phyloP scores from a whole-genome alignment of 2,113 vertebrate species.

The Tenebrosternarchus preto region DNA sequence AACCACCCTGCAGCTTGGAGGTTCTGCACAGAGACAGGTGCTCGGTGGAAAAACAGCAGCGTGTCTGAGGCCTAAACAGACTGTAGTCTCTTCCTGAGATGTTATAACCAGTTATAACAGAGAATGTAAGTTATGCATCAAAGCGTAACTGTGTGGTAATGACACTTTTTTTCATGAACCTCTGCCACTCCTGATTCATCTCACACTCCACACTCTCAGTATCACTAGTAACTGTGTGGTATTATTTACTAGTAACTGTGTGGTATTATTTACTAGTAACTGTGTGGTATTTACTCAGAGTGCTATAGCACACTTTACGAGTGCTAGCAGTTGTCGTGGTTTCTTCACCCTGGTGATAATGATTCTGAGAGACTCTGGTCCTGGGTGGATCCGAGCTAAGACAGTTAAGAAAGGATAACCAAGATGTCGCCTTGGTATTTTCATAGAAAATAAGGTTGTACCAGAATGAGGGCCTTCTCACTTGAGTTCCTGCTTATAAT shows the following conservation, averaged over 20 bases:
- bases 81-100: no score
- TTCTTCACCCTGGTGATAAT: not conserved
- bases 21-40: conserved; percentile 16
- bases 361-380: not conserved
- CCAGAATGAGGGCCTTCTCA: no score
- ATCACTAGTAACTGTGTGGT: not conserved
- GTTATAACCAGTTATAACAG: no score
- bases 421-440: not conserved
- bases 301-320: no score
- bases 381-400: not conserved
- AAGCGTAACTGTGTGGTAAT: no score
- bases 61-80: no score
- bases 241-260: not conserved
- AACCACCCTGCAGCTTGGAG: conserved; percentile 15
- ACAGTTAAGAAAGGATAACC: no score
- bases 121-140: no score
- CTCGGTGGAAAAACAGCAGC: not conserved
- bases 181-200: no score
- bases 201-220: not conserved
- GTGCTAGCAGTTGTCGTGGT: not conserved
- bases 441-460: not conserved
- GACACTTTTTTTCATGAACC: no score
- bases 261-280: not conserved
- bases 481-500: no score
- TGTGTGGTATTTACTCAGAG: not conserved